Conservation (phyloP, 92 coral and sea anemone species). For the Porites lobata region DNA sequence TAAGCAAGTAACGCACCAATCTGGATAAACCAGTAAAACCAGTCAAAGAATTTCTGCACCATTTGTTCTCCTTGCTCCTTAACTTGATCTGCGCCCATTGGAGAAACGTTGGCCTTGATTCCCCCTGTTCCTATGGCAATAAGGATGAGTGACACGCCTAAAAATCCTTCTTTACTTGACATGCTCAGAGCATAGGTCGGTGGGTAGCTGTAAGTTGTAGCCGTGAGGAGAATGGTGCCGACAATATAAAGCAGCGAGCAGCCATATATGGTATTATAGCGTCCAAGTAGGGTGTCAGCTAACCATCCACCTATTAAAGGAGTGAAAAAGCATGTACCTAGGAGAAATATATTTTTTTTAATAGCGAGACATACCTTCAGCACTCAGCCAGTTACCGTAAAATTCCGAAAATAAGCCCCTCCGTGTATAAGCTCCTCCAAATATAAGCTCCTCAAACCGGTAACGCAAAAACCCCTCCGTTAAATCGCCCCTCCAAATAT, state of each 20-base stretch:
- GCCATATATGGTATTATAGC: constrained; percentile 80
- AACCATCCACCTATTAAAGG: constrained; percentile 98
- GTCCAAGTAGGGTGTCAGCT: constrained; percentile 84
- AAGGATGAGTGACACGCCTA: constrained; percentile 71
- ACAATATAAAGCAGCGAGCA: constrained; percentile 77
- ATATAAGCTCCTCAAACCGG: too few relatives aligned
- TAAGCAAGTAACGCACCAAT: constrained; percentile 86
- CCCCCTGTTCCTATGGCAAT: constrained; percentile 97
- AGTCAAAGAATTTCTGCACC: constrained; percentile 90
- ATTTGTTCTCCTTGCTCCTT: constrained; percentile 78
- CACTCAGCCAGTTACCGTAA: too few relatives aligned
- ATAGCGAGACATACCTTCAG: too few relatives aligned
- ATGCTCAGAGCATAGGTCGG: constrained; percentile 6
- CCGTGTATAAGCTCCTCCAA: too few relatives aligned
- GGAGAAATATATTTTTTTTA: background rate
- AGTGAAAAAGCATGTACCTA: constrained; percentile 91
- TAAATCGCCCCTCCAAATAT: too few relatives aligned
- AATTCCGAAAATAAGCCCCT: too few relatives aligned
- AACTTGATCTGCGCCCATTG: constrained; percentile 97
- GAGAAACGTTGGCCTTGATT: constrained; percentile 93
- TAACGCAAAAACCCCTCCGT: too few relatives aligned
- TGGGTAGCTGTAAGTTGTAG: background rate
- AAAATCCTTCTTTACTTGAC: constrained; percentile 41
- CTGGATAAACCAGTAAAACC: constrained; percentile 99
- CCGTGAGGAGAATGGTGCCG: constrained; percentile 72